Evolutionary conservation across 1,140 invertebrate genomes (phyloP).

Genomic region (Drosophila hydei): DNA sequence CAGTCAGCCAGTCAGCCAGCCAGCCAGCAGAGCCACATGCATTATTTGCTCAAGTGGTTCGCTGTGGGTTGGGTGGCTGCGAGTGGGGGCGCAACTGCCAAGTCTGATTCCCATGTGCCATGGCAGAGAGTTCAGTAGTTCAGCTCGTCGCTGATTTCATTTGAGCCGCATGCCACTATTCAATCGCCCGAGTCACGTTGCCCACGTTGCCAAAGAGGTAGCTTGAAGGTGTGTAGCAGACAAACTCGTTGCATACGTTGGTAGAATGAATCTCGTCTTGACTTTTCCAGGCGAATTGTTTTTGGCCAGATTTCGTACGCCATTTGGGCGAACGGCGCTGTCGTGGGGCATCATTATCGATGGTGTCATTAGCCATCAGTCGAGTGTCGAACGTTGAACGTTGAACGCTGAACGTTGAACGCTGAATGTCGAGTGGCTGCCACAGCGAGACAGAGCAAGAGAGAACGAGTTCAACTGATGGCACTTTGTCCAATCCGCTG

Average conservation of each 20-base stretch:
- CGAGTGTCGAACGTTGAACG: slow-evolving; percentile 25
- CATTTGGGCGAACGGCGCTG: neutral
- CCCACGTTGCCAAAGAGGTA: neutral
- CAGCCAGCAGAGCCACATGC: slow-evolving; percentile 44
- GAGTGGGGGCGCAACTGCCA: too few species aligned
- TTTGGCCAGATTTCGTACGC: slow-evolving; percentile 31
- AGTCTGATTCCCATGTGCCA: neutral
- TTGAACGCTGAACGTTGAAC: neutral
- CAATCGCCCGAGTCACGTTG: slow-evolving; percentile 51
- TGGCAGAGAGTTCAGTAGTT: slow-evolving; percentile 41
- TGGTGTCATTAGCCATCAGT: slow-evolving; percentile 68
- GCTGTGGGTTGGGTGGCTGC: too few species aligned
- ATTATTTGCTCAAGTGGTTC: slow-evolving; percentile 72
- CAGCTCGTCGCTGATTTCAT: slow-evolving; percentile 55
- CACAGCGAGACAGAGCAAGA: neutral
- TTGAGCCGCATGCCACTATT: slow-evolving; percentile 41
- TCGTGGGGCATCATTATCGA: slow-evolving; percentile 58
- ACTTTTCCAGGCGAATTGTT: slow-evolving; percentile 68
- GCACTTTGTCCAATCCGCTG: slow-evolving; percentile 17
- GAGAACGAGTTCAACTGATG: slow-evolving; percentile 6
- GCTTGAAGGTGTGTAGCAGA: slow-evolving; percentile 9
- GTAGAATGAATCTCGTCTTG: slow-evolving; percentile 58
- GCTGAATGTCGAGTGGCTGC: slow-evolving; percentile 11
- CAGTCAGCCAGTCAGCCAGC: too few species aligned
- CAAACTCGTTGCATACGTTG: slow-evolving; percentile 55